A percentile compares a stretch with the other conserved stretches of the same genome.
phyloP scores from a whole-genome alignment of 2,888 invertebrate species.

The Pollenia amentaria region DNA sequence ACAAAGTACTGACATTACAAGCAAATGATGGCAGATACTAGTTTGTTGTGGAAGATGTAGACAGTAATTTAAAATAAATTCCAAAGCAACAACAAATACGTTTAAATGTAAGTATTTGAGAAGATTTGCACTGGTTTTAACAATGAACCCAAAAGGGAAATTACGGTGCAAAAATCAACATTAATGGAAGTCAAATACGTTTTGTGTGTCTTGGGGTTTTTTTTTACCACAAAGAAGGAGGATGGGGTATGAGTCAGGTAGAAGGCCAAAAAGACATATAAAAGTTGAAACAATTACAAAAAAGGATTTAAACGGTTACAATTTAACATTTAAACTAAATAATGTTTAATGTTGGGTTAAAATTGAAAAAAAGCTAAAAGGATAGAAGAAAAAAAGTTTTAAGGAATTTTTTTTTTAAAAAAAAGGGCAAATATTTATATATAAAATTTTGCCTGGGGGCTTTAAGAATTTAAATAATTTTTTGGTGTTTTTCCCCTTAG shows the following conservation, averaged over 20 bases:
- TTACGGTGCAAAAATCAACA: slow-evolving; percentile 62
- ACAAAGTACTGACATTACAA: neutral
- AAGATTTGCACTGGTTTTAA: slow-evolving; percentile 31
- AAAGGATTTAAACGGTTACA: slow-evolving; percentile 8
- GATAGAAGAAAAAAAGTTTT: neutral
- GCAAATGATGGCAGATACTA: no score
- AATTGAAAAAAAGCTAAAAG: neutral
- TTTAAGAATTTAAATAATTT: no score
- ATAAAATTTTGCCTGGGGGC: no score
- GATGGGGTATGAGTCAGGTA: neutral
- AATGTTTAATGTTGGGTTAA: neutral
- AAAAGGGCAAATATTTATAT: neutral
- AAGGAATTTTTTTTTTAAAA: neutral
- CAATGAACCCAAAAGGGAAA: slow-evolving; percentile 52
- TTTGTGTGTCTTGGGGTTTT: neutral
- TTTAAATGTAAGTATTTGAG: slow-evolving; percentile 30
- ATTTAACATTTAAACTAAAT: slow-evolving; percentile 18
- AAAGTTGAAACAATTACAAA: slow-evolving; percentile 21
- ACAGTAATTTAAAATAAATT: slow-evolving; percentile 40
- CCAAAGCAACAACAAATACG: neutral
- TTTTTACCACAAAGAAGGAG: no score
- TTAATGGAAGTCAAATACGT: neutral
- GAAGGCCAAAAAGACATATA: neutral
- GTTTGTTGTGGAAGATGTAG: neutral
- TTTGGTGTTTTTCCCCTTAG: no score